phyloP scores from a whole-genome alignment of 2,113 vertebrate genomes.

The Electrona antarctica region DNA sequence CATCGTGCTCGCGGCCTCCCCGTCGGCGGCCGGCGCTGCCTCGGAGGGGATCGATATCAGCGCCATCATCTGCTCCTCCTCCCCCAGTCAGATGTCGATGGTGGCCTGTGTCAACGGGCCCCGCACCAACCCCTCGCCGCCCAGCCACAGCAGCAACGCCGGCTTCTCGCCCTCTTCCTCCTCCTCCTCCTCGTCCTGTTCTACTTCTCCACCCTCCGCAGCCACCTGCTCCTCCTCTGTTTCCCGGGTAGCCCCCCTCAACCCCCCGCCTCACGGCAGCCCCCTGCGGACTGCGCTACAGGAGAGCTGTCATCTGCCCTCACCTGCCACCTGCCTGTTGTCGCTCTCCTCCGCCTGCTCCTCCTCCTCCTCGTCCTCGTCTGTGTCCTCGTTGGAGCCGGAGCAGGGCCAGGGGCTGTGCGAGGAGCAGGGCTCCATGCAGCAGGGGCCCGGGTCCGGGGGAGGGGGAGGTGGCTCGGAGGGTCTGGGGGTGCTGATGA shows the following conservation, averaged over 20 bases:
- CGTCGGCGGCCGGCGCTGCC: conserved; percentile 63
- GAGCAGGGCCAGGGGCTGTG: conserved; percentile 73
- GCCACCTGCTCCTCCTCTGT: conserved; percentile 58
- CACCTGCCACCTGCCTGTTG: conserved; percentile 84
- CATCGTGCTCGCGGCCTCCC: conserved; percentile 48
- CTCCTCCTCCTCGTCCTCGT: conserved; percentile 74
- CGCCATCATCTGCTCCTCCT: conserved; percentile 86
- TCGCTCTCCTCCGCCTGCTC: conserved; percentile 71
- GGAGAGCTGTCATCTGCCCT: conserved; percentile 83
- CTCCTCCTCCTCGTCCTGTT: conserved; percentile 70
- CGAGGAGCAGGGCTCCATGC: conserved; percentile 83
- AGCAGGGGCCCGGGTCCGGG: conserved; percentile 63
- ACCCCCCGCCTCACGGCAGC: conserved; percentile 77
- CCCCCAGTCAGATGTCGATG: conserved; percentile 83
- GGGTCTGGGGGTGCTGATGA: conserved; percentile 69
- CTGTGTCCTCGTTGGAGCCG: conserved; percentile 76
- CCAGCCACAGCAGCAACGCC: conserved; percentile 75
- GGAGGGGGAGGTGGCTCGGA: conserved; percentile 57
- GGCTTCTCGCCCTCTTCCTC: conserved; percentile 70
- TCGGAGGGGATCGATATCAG: conserved; percentile 84
- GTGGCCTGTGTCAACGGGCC: conserved; percentile 88
- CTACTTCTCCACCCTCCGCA: conserved; percentile 68
- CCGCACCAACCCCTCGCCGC: conserved; percentile 79
- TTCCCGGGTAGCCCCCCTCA: conserved; percentile 74
- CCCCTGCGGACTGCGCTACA: conserved; percentile 76